Base-by-base conservation (phyloP, 2,888 invertebrate genomes). In the Chymomyza procnemis region DNA sequence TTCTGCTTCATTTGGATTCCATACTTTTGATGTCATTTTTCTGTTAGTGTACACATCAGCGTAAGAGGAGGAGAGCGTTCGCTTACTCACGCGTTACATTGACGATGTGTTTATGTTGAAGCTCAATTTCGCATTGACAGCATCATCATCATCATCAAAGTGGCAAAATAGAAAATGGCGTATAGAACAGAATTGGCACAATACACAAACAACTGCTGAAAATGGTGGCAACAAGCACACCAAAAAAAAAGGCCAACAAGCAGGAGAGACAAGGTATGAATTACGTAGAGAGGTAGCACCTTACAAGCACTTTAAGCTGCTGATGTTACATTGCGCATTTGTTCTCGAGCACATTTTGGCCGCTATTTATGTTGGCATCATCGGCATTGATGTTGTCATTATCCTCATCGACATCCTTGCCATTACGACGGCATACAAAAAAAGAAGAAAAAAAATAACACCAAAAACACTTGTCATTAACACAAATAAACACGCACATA, bases 331-430 rank as follows among this genome's bases (percentile, higher is more conserved):
- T 77, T 60, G 41, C 63, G 70, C 54, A 19, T 50, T 4, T 50
- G 16, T n/a, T n/a, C 34, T 6, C 16, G 18, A 0, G n/a, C 18
- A 16, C 18, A 34, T 46, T 58, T 41, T 58, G 34, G 12, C 19
- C 34, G 61, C 26, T 63, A 55, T 21, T 22, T 61, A 65, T 46
- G 56, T 34, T 54, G 41, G 14, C 84, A 83, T 77, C 81, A 83
- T 64, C 67, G 78, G 78, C 60, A 81, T 76, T 84, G 84, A 83
- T 81, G 86, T 74, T 85, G 83, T 82, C 85, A 86, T 86, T 86
- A 84, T 86, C 77, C 87, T 75, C 83, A 85, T 84, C 80, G 87
- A 75, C 83, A 81, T 84, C 87, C 82, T 78, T 86, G 82, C 86
- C 83, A 84, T 86, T 86, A 84, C 80, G 71, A 73, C 60, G 79